Evolutionary conservation across 2,797 vertebrate genomes (phyloP), one percentile per base, ranked within the genome.

Genomic region (Smutsia gigantea): DNA sequence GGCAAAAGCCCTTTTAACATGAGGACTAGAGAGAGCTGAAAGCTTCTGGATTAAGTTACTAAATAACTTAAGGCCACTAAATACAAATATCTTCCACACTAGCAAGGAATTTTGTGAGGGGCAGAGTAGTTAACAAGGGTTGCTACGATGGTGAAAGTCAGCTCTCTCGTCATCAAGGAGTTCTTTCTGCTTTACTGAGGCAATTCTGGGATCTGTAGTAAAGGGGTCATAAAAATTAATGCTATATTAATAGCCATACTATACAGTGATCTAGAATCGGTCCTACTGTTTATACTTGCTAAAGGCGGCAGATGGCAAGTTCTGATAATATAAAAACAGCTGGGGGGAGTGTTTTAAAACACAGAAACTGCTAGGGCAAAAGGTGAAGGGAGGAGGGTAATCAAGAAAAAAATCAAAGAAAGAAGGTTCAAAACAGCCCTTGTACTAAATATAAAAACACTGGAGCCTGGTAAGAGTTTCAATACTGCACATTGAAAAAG

Each of bases 161-260:
- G 82, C 83, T 94, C 94, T 91, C 46, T 89, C 93, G 93, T 71
- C 27, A 92, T 77, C 74, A 87, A 74, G 77, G 10, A 78, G 39
- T 81, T 95, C 77, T 88, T 94, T 95, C 79, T 94, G 59, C 39
- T 93, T 46, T 74, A 83, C 27, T 46, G 68, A 96, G 34, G 66
- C 64, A 96, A 93, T 81, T 90, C 75, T 68, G 37, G 29, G 37
- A 93, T 85, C 63, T 37, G 19, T 23, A 92, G 34, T 81, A 90
- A 87, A 86, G 49, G 49, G 19, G 46, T 69, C 34, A 74, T 96
- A 92, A 95, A 97, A 95, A 95, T 85, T 90, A 95, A 96, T 90
- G 34, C 49, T 11, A 82, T 85, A 93, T 79, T 87, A 96, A 95
- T 74, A 95, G 29, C 19, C 42, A 94, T 86, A 88, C 82, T 77